phyloP scores from a whole-genome alignment of 2,888 invertebrate species.

The Panzeria rudis region DNA sequence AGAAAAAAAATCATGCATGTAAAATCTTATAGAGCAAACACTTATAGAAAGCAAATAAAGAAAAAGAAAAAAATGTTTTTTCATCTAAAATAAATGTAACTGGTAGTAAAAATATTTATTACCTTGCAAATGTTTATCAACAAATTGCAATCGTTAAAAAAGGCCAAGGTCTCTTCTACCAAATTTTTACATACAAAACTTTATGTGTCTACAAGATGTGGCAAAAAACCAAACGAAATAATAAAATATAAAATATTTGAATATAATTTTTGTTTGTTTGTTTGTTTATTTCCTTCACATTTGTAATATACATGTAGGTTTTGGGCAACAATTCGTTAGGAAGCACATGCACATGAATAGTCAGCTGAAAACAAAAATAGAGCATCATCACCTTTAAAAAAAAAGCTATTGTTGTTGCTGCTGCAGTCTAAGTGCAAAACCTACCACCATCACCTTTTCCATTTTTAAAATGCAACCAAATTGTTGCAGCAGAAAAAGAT shows the following conservation, averaged over 20 bases:
- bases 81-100: constrained; percentile 63
- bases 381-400: constrained; percentile 64
- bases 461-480: constrained; percentile 49
- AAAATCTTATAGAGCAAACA: constrained; percentile 32
- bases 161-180: constrained; percentile 73
- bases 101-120: constrained; percentile 77
- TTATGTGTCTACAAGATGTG: constrained; percentile 35
- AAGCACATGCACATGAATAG: constrained; percentile 21
- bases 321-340: constrained; percentile 56
- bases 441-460: constrained; percentile 59
- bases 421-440: not conserved
- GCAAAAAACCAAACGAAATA: constrained; percentile 61
- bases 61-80: constrained; percentile 28
- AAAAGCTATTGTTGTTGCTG: constrained; percentile 33
- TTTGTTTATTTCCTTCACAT: not conserved
- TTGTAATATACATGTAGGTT: constrained; percentile 63
- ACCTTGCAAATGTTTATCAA: constrained; percentile 82
- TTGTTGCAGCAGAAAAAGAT: not conserved
- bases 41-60: not conserved
- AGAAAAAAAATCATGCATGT: constrained; percentile 21
- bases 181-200: constrained; percentile 28
- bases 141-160: constrained; percentile 80
- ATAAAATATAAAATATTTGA: constrained; percentile 60
- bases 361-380: constrained; percentile 36
- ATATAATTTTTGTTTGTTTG: constrained; percentile 19